Base-by-base conservation (phyloP, 2,797 vertebrate genomes). In the Tarsius wallacei region DNA sequence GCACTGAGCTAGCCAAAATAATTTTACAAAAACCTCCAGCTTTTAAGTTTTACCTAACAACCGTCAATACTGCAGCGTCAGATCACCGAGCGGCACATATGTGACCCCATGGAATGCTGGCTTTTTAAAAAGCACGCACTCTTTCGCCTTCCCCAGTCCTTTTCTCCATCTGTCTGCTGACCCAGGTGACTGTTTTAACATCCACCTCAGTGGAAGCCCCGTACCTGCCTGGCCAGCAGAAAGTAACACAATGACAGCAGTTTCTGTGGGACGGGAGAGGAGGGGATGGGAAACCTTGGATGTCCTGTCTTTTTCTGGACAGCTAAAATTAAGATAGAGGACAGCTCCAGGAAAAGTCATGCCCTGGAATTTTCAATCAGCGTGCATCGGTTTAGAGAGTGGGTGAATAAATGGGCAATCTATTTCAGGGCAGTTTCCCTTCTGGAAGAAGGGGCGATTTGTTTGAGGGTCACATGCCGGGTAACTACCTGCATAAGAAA, bases 151-250 rank as follows among this genome's bases (percentile, higher is more conserved):
- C 95, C 95, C 95, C 96, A 97, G 96, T 96, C 97, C 90, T 97
- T 93, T 98, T 80, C 87, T 98, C 98, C 98, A 98, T 98, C 98
- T 99, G 98, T 97, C 97, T 98, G 97, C 96, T 99, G 98, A 99
- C 98, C 98, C 98, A 98, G 98, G 97, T 98, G 98, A 96, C 97
- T 98, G 97, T 98, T 98, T 98, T 98, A 98, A 98, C 89, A 91
- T 95, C 96, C 86, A 57, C 97, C 98, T 98, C 97, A 90, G 97
- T 98, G 98, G 97, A 98, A 98, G 97, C 97, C 98, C 98, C 97
- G 95, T 98, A 98, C 96, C 98, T 98, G 98, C 98, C 95, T 98
- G 98, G 97, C 98, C 93, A 97, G 97, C 97, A 98, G 97, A 98
- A 98, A 98, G 97, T 91, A 98, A 98, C 98, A 97, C 95, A 98